Evolutionary conservation across 2,888 invertebrate genomes (phyloP).

Genomic region (Synergus laeviventris): DNA sequence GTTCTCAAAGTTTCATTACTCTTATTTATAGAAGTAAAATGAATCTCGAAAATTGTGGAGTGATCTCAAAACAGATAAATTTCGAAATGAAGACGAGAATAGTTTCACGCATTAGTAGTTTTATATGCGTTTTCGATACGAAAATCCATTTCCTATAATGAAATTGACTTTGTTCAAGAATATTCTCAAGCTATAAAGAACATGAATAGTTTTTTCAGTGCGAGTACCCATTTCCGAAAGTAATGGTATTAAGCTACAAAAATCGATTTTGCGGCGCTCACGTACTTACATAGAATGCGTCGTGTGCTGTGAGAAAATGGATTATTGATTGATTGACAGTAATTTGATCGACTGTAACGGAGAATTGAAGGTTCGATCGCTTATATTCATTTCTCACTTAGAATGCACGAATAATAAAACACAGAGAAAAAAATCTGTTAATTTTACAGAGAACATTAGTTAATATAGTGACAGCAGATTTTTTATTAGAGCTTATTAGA

Average conservation of each 20-base stretch:
- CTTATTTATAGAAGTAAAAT: neutral
- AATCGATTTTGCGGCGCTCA: slow-evolving; percentile 23
- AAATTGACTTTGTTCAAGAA: neutral
- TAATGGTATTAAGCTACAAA: neutral
- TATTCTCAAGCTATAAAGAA: neutral
- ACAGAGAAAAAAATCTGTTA: too few relatives aligned
- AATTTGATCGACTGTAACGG: slow-evolving; percentile 7
- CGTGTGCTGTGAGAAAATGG: slow-evolving; percentile 24
- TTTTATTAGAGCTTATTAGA: too few relatives aligned
- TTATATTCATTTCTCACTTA: neutral
- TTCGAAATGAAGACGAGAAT: neutral
- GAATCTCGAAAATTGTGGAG: neutral
- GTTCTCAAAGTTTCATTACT: neutral
- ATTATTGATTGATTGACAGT: slow-evolving; percentile 32
- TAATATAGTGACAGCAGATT: too few relatives aligned
- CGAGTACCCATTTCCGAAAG: neutral
- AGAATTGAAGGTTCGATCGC: neutral
- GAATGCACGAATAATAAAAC: neutral
- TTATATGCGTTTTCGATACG: neutral
- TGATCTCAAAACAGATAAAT: neutral
- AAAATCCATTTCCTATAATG: neutral
- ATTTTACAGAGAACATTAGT: too few relatives aligned
- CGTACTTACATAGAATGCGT: neutral
- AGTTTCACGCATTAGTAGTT: neutral
- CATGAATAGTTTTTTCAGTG: slow-evolving; percentile 5